Percentiles rank a stretch among this genome's conserved stretches.
These are phyloP conservation scores for Magallana ariakensis DNA, from an alignment of 1,140 invertebrate genomes.

Conservation along the genomic window DNA sequence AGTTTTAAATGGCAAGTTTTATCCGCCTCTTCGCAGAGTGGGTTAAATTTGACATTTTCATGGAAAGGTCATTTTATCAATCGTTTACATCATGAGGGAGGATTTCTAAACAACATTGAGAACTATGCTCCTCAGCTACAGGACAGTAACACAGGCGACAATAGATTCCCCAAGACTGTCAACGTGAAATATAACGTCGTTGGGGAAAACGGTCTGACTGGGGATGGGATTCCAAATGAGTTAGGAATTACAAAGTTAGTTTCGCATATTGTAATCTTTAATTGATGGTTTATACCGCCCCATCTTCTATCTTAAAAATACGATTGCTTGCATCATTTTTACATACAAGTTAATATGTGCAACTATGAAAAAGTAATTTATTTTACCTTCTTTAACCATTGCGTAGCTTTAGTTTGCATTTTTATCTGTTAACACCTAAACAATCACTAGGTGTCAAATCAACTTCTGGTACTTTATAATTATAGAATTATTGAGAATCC, in stretches of 20 bases:
- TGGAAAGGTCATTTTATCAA: conserved; percentile 62
- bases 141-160: conserved; percentile 27
- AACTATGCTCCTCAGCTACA: conserved; percentile 54
- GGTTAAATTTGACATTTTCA: conserved; percentile 18
- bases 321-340: neutral
- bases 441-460: no score
- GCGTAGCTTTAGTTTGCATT: no score
- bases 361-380: neutral
- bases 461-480: no score
- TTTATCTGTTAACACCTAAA: no score
- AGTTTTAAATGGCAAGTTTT: conserved; percentile 49
- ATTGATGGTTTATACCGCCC: neutral
- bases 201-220: conserved; percentile 50
- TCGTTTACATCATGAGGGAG: conserved; percentile 54
- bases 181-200: conserved; percentile 44
- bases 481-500: no score
- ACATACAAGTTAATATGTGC: neutral
- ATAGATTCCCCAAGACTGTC: conserved; percentile 44
- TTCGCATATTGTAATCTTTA: neutral
- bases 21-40: neutral
- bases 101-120: conserved; percentile 53
- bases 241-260: conserved; percentile 56
- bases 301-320: neutral
- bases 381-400: no score
- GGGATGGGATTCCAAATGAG: conserved; percentile 55